Conservation (phyloP, 2,888 invertebrate genomes). For the Apantesis nais region DNA sequence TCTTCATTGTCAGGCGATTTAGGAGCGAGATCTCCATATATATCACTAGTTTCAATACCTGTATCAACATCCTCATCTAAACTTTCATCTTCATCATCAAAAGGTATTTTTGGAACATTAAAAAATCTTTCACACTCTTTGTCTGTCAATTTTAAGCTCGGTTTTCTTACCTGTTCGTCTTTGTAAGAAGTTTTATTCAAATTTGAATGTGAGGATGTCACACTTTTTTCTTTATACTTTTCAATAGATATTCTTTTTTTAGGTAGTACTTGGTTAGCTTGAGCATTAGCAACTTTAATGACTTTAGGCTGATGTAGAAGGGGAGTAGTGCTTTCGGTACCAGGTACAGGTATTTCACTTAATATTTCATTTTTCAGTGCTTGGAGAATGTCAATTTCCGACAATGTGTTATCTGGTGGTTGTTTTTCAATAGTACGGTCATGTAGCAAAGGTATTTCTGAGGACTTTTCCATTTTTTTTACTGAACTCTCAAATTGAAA, state of each 20-base stretch:
- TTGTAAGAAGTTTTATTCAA: slow-evolving; percentile 43
- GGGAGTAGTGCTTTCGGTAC: slow-evolving; percentile 64
- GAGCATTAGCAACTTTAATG: slow-evolving; percentile 69
- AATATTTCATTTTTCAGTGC: slow-evolving; percentile 81
- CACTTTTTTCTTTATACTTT: slow-evolving; percentile 76
- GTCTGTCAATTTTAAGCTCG: slow-evolving; percentile 77
- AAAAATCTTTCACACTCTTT: slow-evolving; percentile 79
- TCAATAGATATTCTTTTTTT: slow-evolving; percentile 81
- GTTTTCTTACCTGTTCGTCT: slow-evolving; percentile 65
- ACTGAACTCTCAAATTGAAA: slow-evolving; percentile 33
- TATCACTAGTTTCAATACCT: slow-evolving; percentile 52
- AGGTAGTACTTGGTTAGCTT: slow-evolving; percentile 56
- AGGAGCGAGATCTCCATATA: slow-evolving; percentile 69
- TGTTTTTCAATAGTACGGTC: slow-evolving; percentile 53
- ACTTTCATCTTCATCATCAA: slow-evolving; percentile 62
- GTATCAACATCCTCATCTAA: slow-evolving; percentile 63
- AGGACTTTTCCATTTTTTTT: slow-evolving; percentile 36
- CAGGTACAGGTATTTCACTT: slow-evolving; percentile 65
- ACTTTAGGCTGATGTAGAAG: slow-evolving; percentile 77
- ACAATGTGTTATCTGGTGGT: slow-evolving; percentile 60
- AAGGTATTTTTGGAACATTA: slow-evolving; percentile 66
- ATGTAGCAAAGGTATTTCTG: slow-evolving; percentile 71
- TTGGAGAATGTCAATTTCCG: slow-evolving; percentile 80
- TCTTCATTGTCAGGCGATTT: slow-evolving; percentile 74
- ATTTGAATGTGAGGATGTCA: slow-evolving; percentile 37